Evolutionary conservation across 2,113 vertebrate genomes (phyloP), one percentile per base, ranked within the genome.

Genomic region (Heterotilapia buettikoferi): DNA sequence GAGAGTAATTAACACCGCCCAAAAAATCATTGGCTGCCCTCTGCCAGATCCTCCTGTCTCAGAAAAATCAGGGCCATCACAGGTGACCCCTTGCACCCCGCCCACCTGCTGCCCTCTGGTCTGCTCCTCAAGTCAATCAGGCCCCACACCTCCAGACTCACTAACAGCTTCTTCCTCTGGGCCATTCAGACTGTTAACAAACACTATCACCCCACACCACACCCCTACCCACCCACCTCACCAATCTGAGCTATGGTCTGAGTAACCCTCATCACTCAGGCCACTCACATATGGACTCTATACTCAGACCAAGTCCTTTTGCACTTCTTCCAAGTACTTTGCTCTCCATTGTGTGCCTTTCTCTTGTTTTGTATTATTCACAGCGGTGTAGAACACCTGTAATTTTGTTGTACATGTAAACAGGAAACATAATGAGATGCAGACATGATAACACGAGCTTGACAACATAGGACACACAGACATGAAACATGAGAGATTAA

Each of bases 401-500:
- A 0, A 12, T 0, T 21, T 6, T 11, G n/a, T 54, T 54, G n/a
- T 21, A 2, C n/a, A 54, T 21, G 52, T 21, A 21, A 54, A 54
- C 52, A 54, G 52, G n/a, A 54, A 54, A 21, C 52, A 54, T 54
- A 54, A 21, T 21, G n/a, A 54, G 52, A 54, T 21, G 10, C 53
- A 24, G n/a, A 54, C 53, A 54, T 12, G 10, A 54, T 1, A 54
- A 54, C n/a, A 24, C 5, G 10, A 54, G n/a, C n/a, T 54, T 54
- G 53, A 24, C n/a, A 54, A 54, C 53, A 54, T 4, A 21, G n/a
- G 52, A 21, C n/a, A 54, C 53, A 6, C 10, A 54, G n/a, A 54
- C 52, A 24, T 54, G 52, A 54, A 21, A 21, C 52, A 11, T 54
- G n/a, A 54, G 9, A 4, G n/a, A 53, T 53, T 53, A 53, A 53